A percentile compares a stretch with the other conserved stretches of the same genome.
Evolutionary conservation across 2,797 vertebrate genomes (phyloP).

Genomic region (Nannoperca obscura): DNA sequence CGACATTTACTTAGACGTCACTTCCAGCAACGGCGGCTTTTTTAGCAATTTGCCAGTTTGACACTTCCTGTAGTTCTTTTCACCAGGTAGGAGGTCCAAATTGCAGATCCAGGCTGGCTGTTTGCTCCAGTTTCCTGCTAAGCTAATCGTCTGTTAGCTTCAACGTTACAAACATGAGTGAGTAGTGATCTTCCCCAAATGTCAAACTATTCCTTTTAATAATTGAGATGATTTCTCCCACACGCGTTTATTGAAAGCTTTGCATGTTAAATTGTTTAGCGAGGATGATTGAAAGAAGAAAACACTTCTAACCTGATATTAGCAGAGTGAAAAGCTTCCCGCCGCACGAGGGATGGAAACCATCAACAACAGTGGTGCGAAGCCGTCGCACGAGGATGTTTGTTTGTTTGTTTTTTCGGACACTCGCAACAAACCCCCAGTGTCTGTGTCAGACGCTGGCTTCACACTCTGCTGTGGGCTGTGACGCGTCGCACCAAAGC

Average conservation of each 20-base stretch:
- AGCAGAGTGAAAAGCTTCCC: conserved; percentile 22
- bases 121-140: too few species aligned
- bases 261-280: conserved; percentile 16
- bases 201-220: background rate
- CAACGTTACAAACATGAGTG: background rate
- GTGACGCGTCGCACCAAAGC: conserved; percentile 16
- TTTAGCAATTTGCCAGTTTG: too few species aligned
- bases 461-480: conserved; percentile 9
- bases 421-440: conserved; percentile 18
- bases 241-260: conserved; percentile 14
- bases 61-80: too few species aligned
- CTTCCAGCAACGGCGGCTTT: too few species aligned
- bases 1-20: too few species aligned
- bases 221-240: conserved; percentile 3
- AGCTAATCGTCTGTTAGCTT: background rate
- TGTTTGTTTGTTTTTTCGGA: background rate
- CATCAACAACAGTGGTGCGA: conserved; percentile 14
- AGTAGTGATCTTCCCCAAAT: background rate
- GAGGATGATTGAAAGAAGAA: conserved; percentile 21
- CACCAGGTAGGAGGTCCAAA: too few species aligned
- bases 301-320: conserved; percentile 23
- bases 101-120: too few species aligned
- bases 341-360: conserved; percentile 43
- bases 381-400: background rate
- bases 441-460: background rate